Percentiles rank a stretch among this genome's conserved stretches.
Evolutionary conservation across 2,113 vertebrate genomes (phyloP).

Genomic region (Ia io): DNA sequence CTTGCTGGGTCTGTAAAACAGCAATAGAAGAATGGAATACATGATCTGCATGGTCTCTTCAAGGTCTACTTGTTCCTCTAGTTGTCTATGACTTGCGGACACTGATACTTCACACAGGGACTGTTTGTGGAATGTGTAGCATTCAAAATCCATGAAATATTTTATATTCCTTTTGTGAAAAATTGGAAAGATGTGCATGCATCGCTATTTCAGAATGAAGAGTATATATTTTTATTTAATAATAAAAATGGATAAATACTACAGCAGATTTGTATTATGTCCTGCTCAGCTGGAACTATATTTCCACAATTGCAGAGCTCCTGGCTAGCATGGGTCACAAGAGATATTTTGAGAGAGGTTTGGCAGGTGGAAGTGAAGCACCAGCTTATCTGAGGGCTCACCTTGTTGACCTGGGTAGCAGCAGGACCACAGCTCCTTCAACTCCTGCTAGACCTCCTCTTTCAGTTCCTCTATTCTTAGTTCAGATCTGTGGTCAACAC

Average conservation of each 20-base stretch:
- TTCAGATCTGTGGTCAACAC: background rate
- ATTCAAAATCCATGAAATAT: background rate
- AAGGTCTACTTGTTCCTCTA: background rate
- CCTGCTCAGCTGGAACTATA: background rate
- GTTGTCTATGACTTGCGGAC: background rate
- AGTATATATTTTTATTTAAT: background rate
- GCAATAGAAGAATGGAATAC: background rate
- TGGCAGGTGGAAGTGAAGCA: background rate
- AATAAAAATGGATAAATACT: background rate
- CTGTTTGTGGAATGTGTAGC: background rate
- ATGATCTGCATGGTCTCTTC: background rate
- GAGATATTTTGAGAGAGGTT: background rate
- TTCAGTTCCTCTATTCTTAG: background rate
- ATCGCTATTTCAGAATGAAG: background rate
- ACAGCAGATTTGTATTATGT: background rate
- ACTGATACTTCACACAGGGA: background rate
- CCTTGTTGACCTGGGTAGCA: background rate
- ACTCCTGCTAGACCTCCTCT: background rate
- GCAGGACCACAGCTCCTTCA: background rate
- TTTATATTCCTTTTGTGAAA: background rate
- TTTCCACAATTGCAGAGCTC: background rate
- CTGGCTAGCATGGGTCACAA: background rate
- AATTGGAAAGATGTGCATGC: background rate
- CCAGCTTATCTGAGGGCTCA: background rate
- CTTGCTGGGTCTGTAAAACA: background rate